Evolutionary conservation across 2,888 invertebrate genomes (phyloP).

Genomic region (Heliothis peltigera): DNA sequence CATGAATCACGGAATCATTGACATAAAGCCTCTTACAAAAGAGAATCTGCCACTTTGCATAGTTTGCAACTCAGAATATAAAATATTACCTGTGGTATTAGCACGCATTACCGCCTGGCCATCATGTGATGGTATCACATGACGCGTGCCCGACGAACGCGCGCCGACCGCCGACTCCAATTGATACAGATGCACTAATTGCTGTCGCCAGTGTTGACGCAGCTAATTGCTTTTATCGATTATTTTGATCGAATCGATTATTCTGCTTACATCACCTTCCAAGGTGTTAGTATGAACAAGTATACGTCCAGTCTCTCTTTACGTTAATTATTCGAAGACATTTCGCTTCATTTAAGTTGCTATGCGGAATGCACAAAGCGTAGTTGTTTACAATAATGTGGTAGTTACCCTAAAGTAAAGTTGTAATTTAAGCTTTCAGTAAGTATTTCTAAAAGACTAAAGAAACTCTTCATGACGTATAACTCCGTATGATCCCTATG

Average conservation of each 20-base stretch:
- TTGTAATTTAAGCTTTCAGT: too few species aligned
- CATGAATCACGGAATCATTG: not conserved
- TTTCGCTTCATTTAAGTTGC: too few species aligned
- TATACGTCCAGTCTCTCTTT: too few species aligned
- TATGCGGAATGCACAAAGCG: too few species aligned
- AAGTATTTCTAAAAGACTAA: too few species aligned
- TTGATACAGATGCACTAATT: constrained; percentile 48
- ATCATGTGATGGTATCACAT: constrained; percentile 37
- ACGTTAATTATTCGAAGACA: too few species aligned
- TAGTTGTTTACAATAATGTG: too few species aligned
- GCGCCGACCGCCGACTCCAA: constrained; percentile 15
- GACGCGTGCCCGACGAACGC: constrained; percentile 28
- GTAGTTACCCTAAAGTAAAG: too few species aligned
- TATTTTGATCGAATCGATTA: not conserved
- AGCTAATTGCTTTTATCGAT: constrained; percentile 2
- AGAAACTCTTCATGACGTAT: too few species aligned
- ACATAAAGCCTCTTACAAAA: too few species aligned
- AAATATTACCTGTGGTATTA: constrained; percentile 42
- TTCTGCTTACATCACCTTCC: not conserved
- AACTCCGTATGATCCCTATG: too few species aligned
- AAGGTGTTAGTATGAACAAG: too few species aligned
- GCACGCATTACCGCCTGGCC: constrained; percentile 22
- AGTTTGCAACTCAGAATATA: constrained; percentile 14
- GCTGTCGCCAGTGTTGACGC: not conserved
- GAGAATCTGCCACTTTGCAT: not conserved